Evolutionary conservation across 1,140 invertebrate species (phyloP).

Genomic region (Trichonephila clavata): DNA sequence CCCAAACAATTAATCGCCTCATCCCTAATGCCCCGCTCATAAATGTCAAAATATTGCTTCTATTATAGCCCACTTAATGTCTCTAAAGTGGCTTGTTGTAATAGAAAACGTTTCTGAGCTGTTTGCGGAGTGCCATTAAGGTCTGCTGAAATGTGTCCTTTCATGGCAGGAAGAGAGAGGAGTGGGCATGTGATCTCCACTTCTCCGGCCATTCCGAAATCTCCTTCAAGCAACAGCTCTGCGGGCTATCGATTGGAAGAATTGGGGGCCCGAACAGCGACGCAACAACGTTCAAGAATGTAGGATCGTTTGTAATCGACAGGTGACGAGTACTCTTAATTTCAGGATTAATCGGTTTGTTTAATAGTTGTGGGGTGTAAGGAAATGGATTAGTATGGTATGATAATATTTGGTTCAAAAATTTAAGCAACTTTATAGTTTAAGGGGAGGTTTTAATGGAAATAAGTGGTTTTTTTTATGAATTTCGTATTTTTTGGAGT

Average conservation of each 20-base stretch:
- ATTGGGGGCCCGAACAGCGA: neutral
- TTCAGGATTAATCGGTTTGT: neutral
- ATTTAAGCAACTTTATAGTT: too few relatives aligned
- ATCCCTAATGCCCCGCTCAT: neutral
- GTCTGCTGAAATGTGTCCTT: constrained; percentile 5
- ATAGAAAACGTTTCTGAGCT: constrained; percentile 1
- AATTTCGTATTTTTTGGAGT: too few relatives aligned
- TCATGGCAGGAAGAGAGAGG: neutral
- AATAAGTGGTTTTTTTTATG: too few relatives aligned
- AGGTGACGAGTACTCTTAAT: neutral
- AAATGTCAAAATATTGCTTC: constrained; percentile 10
- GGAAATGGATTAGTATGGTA: too few relatives aligned
- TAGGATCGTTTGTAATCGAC: neutral
- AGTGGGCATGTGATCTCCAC: neutral
- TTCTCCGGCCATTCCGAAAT: neutral
- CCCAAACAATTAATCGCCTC: neutral
- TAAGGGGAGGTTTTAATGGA: too few relatives aligned
- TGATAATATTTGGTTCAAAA: too few relatives aligned
- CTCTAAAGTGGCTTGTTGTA: constrained; percentile 9
- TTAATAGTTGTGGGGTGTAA: too few relatives aligned
- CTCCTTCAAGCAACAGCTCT: constrained; percentile 17
- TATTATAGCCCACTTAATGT: constrained; percentile 20
- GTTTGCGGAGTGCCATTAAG: constrained; percentile 16
- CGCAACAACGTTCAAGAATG: neutral
- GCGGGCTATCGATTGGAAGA: neutral